These are phyloP conservation scores for Sycophila sp. DNA, from an alignment of 1,140 invertebrate species.

Conservation along the genomic window DNA sequence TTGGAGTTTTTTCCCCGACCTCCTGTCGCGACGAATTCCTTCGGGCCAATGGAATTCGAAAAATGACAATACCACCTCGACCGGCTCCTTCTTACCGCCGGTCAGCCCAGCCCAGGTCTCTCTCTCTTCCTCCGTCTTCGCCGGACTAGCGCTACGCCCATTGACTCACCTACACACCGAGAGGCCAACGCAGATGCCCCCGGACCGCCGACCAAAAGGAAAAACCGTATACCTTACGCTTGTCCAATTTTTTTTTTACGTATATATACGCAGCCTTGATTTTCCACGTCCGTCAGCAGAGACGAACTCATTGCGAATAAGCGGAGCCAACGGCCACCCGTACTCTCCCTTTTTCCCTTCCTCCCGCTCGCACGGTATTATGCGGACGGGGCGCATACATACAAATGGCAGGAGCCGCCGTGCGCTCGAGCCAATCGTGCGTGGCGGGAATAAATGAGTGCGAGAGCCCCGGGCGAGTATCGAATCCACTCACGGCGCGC, in stretches of 20 bases:
- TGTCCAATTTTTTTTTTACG: background rate
- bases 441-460: constrained; percentile 57
- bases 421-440: constrained; percentile 40
- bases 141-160: background rate
- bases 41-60: constrained; percentile 38
- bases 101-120: background rate
- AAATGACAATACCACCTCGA: constrained; percentile 29
- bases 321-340: background rate
- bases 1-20: constrained; percentile 26
- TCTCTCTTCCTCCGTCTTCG: background rate
- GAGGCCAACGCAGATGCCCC: background rate
- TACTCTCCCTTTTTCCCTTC: constrained; percentile 13
- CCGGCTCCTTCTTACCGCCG: background rate
- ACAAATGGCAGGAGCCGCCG: constrained; percentile 44
- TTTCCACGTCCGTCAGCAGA: background rate
- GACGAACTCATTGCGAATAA: background rate
- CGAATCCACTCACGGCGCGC: constrained; percentile 55
- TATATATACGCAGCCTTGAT: background rate
- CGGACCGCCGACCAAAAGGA: background rate
- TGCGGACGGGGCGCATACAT: constrained; percentile 33
- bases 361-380: constrained; percentile 4
- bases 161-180: too few species aligned
- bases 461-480: constrained; percentile 41
- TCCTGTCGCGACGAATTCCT: constrained; percentile 14
- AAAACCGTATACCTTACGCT: background rate